Conservation (phyloP, 2,797 vertebrate genomes). For the Leptatherina wallacei region DNA sequence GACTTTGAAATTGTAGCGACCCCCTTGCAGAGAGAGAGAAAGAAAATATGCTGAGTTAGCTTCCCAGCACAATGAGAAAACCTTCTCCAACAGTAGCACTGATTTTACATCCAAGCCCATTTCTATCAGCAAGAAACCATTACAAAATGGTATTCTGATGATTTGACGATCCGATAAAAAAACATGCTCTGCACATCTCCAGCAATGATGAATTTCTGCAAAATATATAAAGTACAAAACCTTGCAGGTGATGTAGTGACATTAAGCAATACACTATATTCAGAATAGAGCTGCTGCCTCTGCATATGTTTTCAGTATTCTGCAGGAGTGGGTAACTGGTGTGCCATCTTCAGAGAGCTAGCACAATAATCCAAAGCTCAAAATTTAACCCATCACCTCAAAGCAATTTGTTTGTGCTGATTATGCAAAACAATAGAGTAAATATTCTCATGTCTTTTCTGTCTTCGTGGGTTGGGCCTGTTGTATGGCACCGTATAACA, state of each 20-base stretch:
- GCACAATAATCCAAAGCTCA: slow-evolving; percentile 43
- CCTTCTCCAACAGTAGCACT: slow-evolving; percentile 37
- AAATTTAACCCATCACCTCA: slow-evolving; percentile 29
- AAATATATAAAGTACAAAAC: slow-evolving; percentile 37
- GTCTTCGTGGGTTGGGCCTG: slow-evolving; percentile 23
- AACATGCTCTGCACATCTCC: slow-evolving; percentile 14
- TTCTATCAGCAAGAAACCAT: slow-evolving; percentile 45
- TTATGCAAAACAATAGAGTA: slow-evolving; percentile 61
- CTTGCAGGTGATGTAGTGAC: slow-evolving; percentile 37
- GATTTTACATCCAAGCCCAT: slow-evolving; percentile 29
- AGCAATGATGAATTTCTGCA: slow-evolving; percentile 32
- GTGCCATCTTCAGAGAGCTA: slow-evolving; percentile 37
- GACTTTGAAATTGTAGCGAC: slow-evolving; percentile 52
- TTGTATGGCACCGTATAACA: background rate
- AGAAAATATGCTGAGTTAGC: slow-evolving; percentile 55
- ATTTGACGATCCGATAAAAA: slow-evolving; percentile 56
- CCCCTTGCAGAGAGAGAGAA: slow-evolving; percentile 9
- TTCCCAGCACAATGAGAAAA: slow-evolving; percentile 49
- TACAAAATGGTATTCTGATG: slow-evolving; percentile 58
- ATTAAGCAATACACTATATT: slow-evolving; percentile 33
- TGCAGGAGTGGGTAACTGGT: slow-evolving; percentile 44
- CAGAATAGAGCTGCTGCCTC: slow-evolving; percentile 54
- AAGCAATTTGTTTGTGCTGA: slow-evolving; percentile 65
- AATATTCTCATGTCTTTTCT: slow-evolving; percentile 40
- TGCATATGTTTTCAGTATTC: slow-evolving; percentile 61